Conservation (phyloP, 1,140 invertebrate species). For the Parapsyche elsis region DNA sequence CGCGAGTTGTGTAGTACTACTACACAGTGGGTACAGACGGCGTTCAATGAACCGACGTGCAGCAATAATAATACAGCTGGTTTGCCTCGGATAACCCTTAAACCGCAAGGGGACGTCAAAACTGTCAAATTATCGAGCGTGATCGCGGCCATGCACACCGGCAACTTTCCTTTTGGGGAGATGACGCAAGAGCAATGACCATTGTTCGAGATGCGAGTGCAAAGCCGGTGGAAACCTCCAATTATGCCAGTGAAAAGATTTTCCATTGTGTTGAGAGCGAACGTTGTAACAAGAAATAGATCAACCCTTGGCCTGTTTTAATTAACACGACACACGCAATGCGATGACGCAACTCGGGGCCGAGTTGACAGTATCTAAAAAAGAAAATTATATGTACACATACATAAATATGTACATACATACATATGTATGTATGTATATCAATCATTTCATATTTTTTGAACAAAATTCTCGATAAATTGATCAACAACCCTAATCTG, state of each 20-base stretch:
- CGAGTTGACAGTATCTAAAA: too few species aligned
- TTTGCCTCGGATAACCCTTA: neutral
- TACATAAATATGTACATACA: too few species aligned
- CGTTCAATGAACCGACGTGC: neutral
- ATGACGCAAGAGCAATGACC: neutral
- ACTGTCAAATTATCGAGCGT: constrained; percentile 23
- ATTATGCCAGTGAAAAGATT: neutral
- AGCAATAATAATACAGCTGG: too few species aligned
- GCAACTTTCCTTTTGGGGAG: constrained; percentile 22
- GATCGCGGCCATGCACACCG: neutral
- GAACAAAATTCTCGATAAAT: too few species aligned
- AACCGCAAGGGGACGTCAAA: neutral
- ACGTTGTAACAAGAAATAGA: neutral
- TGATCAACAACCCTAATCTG: too few species aligned
- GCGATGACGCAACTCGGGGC: too few species aligned
- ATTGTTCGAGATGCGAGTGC: neutral
- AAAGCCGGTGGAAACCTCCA: neutral
- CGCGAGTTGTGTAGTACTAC: neutral
- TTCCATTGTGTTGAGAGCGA: neutral
- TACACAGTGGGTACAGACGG: neutral
- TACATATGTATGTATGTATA: too few species aligned
- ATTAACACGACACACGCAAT: too few species aligned
- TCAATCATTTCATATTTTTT: too few species aligned
- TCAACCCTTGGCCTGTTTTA: neutral
- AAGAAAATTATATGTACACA: too few species aligned